A percentile compares a stretch with the other conserved stretches of the same genome.
Conservation (phyloP, 2,888 invertebrate species). For the Merodon equestris region DNA sequence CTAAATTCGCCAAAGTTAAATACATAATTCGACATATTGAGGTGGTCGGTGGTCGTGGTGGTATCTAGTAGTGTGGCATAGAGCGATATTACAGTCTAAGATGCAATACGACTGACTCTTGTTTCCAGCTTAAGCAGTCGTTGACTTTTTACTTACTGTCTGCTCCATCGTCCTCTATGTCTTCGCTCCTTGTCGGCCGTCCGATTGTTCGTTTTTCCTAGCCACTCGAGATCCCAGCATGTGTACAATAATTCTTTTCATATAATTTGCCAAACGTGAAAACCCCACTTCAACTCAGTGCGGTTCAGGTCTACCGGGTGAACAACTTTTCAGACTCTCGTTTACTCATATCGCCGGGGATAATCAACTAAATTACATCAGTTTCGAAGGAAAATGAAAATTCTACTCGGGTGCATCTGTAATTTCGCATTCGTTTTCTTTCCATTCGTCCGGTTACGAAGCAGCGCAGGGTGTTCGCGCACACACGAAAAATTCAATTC, state of each 20-base stretch:
- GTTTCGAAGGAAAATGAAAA: constrained; percentile 68
- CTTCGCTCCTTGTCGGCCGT: neutral
- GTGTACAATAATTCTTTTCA: constrained; percentile 42
- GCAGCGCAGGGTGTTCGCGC: no score
- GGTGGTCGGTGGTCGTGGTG: constrained; percentile 3
- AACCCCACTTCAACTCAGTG: constrained; percentile 11
- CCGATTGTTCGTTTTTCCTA: constrained; percentile 4
- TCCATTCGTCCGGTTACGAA: constrained; percentile 43
- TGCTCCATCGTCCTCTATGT: constrained; percentile 26
- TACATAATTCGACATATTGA: constrained; percentile 59
- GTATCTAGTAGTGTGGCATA: no score
- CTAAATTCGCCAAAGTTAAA: constrained; percentile 63
- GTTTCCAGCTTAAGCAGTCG: constrained; percentile 49
- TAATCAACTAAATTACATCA: constrained; percentile 68
- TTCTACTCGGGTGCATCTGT: constrained; percentile 57
- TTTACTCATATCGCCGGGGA: constrained; percentile 57
- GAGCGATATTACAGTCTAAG: constrained; percentile 7
- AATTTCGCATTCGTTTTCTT: constrained; percentile 65
- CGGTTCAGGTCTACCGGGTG: neutral
- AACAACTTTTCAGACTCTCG: constrained; percentile 6
- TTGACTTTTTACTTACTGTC: constrained; percentile 44
- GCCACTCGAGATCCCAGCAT: no score
- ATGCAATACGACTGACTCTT: constrained; percentile 43
- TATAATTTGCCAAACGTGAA: constrained; percentile 68
- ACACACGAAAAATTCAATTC: no score